Evolutionary conservation across 1,140 invertebrate species (phyloP).

Genomic region (Yoshiicerus persimilis): DNA sequence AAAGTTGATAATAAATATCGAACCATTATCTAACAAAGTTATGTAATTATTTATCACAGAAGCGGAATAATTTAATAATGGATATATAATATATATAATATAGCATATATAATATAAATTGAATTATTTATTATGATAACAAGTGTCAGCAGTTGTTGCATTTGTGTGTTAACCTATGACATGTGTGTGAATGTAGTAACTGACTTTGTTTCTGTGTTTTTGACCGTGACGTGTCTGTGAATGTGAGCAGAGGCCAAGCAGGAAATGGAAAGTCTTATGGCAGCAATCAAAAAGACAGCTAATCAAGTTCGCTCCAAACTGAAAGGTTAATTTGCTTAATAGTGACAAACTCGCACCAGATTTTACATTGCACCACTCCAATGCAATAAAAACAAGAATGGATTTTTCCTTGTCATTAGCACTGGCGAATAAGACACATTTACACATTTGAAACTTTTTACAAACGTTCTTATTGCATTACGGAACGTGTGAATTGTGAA

Average conservation of each 20-base stretch:
- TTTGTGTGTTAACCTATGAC: not conserved
- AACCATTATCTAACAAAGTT: too few relatives aligned
- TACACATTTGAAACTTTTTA: too few relatives aligned
- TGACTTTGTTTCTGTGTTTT: not conserved
- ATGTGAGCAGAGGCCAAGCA: slow-evolving; percentile 85
- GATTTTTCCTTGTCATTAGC: too few relatives aligned
- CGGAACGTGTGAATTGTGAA: too few relatives aligned
- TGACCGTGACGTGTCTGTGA: not conserved
- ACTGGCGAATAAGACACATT: too few relatives aligned
- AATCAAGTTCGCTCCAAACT: slow-evolving; percentile 99
- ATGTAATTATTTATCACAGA: too few relatives aligned
- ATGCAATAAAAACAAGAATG: too few relatives aligned
- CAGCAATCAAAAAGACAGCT: slow-evolving; percentile 98
- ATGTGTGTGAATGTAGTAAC: not conserved
- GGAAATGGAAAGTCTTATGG: slow-evolving; percentile 98
- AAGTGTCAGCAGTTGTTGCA: not conserved
- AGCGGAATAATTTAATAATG: too few relatives aligned
- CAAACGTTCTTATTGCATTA: too few relatives aligned
- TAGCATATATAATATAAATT: not conserved
- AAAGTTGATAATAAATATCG: too few relatives aligned
- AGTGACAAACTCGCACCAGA: not conserved
- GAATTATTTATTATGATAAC: not conserved
- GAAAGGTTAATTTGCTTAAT: slow-evolving; percentile 70
- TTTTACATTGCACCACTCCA: too few relatives aligned
- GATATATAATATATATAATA: too few relatives aligned